These are phyloP conservation scores for Zosterops lateralis DNA, from an alignment of 2,113 vertebrate species.

Conservation along the genomic window DNA sequence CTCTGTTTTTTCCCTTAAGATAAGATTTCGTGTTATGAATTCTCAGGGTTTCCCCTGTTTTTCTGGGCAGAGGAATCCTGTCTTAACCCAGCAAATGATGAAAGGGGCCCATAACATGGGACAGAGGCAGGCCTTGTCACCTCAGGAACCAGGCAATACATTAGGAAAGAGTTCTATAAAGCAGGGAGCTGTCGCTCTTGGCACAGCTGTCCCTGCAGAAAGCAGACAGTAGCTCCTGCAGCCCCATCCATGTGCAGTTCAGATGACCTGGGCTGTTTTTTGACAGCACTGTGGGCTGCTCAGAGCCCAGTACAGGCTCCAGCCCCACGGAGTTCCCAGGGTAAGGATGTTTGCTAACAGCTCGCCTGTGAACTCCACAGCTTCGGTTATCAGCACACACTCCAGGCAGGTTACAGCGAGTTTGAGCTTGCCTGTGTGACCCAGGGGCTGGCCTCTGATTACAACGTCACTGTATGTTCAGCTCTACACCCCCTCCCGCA, in stretches of 20 bases:
- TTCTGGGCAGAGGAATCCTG: conserved; percentile 9
- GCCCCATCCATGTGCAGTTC: not conserved
- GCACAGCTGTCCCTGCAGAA: not conserved
- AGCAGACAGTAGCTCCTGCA: accelerated
- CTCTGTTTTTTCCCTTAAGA: conserved; percentile 30
- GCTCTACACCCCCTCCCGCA: not conserved
- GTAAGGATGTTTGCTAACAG: not conserved
- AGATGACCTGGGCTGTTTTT: not conserved
- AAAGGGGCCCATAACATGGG: not conserved
- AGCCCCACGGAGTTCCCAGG: not conserved
- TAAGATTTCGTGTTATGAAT: not conserved
- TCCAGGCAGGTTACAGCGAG: not conserved
- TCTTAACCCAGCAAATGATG: not conserved
- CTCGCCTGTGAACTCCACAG: not conserved
- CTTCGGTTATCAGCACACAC: not conserved
- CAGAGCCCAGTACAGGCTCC: not conserved
- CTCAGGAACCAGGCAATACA: not conserved
- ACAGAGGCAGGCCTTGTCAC: not conserved
- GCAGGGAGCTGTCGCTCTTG: not conserved
- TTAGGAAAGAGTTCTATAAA: not conserved
- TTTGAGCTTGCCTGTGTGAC: accelerated
- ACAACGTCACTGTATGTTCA: not conserved
- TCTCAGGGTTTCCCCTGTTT: conserved; percentile 55
- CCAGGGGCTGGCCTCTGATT: not conserved
- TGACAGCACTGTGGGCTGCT: not conserved